phyloP scores from a whole-genome alignment of 2,113 vertebrate genomes.

The Centrocercus urophasianus region DNA sequence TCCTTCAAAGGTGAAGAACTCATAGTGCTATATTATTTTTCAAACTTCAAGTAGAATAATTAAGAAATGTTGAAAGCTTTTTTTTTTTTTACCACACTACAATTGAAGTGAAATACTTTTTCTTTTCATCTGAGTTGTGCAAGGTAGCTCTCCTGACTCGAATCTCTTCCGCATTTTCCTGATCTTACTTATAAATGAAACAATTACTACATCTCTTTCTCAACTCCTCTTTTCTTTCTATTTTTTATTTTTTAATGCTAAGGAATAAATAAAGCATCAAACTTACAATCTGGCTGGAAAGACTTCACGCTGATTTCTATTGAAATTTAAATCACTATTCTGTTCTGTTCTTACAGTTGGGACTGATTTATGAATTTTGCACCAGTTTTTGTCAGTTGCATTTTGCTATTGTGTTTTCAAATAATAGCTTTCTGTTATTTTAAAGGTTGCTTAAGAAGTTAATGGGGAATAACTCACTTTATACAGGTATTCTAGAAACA shows the following conservation, averaged over 20 bases:
- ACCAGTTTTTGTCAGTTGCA: background rate
- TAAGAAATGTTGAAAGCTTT: background rate
- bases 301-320: background rate
- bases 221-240: background rate
- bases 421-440: background rate
- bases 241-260: background rate
- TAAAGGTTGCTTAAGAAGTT: background rate
- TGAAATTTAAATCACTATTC: background rate
- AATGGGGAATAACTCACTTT: rapidly evolving
- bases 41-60: background rate
- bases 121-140: background rate
- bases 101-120: background rate
- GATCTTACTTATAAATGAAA: background rate
- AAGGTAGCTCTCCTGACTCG: background rate
- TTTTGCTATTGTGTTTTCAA: background rate
- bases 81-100: background rate
- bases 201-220: background rate
- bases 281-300: background rate
- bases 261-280: background rate
- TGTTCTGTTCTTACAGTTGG: background rate
- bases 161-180: background rate
- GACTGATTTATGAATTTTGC: background rate
- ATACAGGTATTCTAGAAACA: background rate
- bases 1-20: background rate
- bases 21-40: background rate